phyloP scores from a whole-genome alignment of 2,888 invertebrate genomes.

The Ganaspis brasiliensis region DNA sequence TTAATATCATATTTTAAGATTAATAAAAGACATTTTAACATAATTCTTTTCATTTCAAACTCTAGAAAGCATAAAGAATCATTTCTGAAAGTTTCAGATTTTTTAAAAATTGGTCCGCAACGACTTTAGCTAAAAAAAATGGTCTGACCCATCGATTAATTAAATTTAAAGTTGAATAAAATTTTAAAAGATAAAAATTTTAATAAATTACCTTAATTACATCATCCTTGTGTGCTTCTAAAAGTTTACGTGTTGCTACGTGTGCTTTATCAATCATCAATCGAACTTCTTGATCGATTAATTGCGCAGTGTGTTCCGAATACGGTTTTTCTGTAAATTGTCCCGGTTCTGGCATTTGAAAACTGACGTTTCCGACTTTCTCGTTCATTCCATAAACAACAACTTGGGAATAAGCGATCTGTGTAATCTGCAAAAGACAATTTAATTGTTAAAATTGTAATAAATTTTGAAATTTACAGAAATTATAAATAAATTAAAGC shows the following conservation, averaged over 20 bases:
- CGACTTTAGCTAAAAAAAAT: no score
- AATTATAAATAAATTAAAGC: constrained; percentile 15
- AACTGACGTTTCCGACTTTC: constrained; percentile 98
- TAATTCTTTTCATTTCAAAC: no score
- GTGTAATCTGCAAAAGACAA: constrained; percentile 84
- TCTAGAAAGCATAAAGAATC: no score
- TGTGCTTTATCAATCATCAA: constrained; percentile 90
- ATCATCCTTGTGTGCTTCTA: constrained; percentile 90
- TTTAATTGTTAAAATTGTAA: background rate
- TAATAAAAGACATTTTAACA: no score
- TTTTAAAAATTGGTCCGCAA: no score
- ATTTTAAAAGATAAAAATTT: no score
- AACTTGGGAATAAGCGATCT: constrained; percentile 98
- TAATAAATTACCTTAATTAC: constrained; percentile 87
- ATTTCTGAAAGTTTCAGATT: no score
- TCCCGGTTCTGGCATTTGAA: constrained; percentile 95
- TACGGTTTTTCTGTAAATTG: constrained; percentile 99
- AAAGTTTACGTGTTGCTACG: constrained; percentile 88
- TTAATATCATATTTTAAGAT: no score
- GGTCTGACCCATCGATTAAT: no score
- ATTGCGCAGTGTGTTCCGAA: constrained; percentile 97
- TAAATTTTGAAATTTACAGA: constrained; percentile 25
- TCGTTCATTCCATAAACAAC: constrained; percentile 99
- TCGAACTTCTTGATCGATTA: constrained; percentile 97
- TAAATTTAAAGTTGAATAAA: no score